Evolutionary conservation across 1,140 invertebrate genomes (phyloP).

Genomic region (Diorhabda elongata): DNA sequence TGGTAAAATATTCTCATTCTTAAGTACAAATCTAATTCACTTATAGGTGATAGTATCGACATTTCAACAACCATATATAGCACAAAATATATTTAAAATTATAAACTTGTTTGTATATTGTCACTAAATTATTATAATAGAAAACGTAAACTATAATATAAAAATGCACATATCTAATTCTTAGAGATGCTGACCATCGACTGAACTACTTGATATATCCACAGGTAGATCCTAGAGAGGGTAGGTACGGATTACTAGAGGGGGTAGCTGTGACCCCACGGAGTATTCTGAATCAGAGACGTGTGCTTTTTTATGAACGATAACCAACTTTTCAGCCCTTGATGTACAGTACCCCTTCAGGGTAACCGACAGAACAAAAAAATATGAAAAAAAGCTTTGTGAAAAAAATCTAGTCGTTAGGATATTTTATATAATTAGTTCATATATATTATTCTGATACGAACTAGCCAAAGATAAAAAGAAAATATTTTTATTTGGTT

Average conservation of each 20-base stretch:
- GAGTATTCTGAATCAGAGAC: not conserved
- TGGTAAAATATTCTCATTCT: slow-evolving; percentile 9
- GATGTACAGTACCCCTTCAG: too few relatives aligned
- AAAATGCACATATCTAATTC: not conserved
- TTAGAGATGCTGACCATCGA: slow-evolving; percentile 11
- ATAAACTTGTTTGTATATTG: too few relatives aligned
- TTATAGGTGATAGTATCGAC: not conserved
- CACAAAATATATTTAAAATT: not conserved
- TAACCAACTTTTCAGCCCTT: too few relatives aligned
- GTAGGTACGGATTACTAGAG: slow-evolving; percentile 3
- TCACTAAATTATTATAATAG: too few relatives aligned
- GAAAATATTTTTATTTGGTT: too few relatives aligned
- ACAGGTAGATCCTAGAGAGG: slow-evolving; percentile 13
- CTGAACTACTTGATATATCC: slow-evolving; percentile 8
- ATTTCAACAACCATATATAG: not conserved
- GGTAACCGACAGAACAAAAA: too few relatives aligned
- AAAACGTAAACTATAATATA: too few relatives aligned
- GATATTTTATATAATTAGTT: too few relatives aligned
- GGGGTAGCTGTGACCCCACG: slow-evolving; percentile 13
- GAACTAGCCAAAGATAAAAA: too few relatives aligned
- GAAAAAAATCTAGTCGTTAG: too few relatives aligned
- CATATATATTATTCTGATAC: too few relatives aligned
- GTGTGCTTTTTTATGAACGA: not conserved
- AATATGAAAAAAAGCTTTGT: too few relatives aligned
- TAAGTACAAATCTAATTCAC: slow-evolving; percentile 8